Conservation (phyloP, 2,797 vertebrate genomes). For the Macroramphosus scolopax region DNA sequence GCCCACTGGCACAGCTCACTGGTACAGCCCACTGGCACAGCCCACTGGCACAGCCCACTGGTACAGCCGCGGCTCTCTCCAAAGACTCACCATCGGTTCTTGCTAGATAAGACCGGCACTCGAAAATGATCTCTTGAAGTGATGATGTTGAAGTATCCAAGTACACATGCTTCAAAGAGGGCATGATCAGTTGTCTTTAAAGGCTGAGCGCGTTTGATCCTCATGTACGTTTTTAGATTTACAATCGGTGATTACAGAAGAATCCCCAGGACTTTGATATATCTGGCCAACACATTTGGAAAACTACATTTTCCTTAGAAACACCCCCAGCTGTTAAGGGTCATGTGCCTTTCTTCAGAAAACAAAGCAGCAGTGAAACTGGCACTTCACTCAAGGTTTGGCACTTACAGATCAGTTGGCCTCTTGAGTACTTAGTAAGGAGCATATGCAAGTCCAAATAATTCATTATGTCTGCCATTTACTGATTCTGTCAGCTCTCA, state of each 20-base stretch:
- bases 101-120: too few species aligned
- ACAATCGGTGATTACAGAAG: too few species aligned
- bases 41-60: too few species aligned
- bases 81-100: too few species aligned
- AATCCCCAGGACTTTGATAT: background rate
- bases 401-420: slow-evolving; percentile 10
- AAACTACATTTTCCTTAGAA: slow-evolving; percentile 1
- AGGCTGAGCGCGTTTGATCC: background rate
- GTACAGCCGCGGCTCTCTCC: too few species aligned
- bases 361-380: background rate
- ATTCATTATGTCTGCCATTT: slow-evolving; percentile 41
- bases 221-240: slow-evolving; percentile 21
- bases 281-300: slow-evolving; percentile 1
- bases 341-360: slow-evolving; percentile 5
- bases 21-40: too few species aligned
- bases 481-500: slow-evolving; percentile 26
- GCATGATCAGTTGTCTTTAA: slow-evolving; percentile 4
- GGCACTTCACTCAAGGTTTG: slow-evolving; percentile 17
- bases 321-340: background rate
- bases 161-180: slow-evolving; percentile 4
- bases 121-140: background rate
- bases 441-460: slow-evolving; percentile 6
- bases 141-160: slow-evolving; percentile 8
- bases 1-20: too few species aligned
- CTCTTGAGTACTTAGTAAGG: slow-evolving; percentile 25